These are phyloP conservation scores for Cygnus buccinator DNA, from an alignment of 2,113 vertebrate species.

Conservation along the genomic window DNA sequence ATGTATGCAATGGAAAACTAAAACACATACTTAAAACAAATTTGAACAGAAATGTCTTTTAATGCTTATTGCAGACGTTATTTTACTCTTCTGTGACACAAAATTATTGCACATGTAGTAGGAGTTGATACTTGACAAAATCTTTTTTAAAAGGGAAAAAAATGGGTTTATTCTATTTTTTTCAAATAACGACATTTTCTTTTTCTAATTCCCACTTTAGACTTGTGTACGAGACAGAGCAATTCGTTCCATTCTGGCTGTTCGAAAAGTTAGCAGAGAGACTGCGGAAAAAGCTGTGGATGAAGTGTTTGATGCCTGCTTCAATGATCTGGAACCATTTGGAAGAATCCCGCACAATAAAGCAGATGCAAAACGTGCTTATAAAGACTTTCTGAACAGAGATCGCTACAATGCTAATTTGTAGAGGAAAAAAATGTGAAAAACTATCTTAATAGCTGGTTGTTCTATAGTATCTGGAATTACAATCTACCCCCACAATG, in stretches of 20 bases:
- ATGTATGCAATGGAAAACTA: neutral
- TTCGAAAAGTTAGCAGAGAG: slow-evolving; percentile 87
- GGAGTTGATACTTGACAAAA: neutral
- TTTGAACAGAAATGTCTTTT: neutral
- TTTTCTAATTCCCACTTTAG: slow-evolving; percentile 71
- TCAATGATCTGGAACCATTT: slow-evolving; percentile 93
- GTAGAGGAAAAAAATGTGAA: slow-evolving; percentile 28
- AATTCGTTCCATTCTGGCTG: slow-evolving; percentile 91
- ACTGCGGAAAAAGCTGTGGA: slow-evolving; percentile 88
- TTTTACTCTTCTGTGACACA: neutral
- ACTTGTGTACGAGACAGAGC: slow-evolving; percentile 90
- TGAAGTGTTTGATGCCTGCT: slow-evolving; percentile 93
- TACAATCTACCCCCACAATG: neutral
- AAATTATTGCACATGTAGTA: neutral
- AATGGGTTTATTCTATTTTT: neutral
- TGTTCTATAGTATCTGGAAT: neutral
- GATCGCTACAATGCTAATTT: slow-evolving; percentile 89
- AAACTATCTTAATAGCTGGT: neutral
- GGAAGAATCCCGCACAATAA: slow-evolving; percentile 90
- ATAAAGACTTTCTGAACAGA: slow-evolving; percentile 88
- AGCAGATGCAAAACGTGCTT: slow-evolving; percentile 85
- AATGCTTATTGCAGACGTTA: neutral
- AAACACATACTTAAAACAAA: neutral
- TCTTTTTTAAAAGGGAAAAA: neutral
- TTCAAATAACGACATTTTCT: neutral